phyloP scores from a whole-genome alignment of 2,797 vertebrate genomes.

The Anabas testudineus region DNA sequence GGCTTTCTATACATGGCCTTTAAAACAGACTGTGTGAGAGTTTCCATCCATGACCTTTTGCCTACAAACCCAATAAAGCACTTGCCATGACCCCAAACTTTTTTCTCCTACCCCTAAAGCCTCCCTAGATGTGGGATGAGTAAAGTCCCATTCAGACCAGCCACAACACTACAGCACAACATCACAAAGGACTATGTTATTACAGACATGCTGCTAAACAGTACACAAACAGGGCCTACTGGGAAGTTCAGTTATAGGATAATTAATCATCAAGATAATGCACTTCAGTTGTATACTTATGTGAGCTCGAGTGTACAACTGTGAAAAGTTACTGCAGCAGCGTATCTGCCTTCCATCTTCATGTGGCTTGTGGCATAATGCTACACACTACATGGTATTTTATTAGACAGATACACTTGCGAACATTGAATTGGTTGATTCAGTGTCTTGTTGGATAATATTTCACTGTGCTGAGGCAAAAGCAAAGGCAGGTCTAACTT shows the following conservation, averaged over 20 bases:
- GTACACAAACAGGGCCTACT: constrained; percentile 18
- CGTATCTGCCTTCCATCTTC: neutral
- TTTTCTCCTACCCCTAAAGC: constrained; percentile 35
- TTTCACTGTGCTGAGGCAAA: neutral
- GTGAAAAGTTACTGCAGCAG: neutral
- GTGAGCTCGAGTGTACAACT: neutral
- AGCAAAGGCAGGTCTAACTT: neutral
- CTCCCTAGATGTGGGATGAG: constrained; percentile 18
- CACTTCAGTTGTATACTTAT: constrained; percentile 29
- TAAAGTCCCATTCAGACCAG: constrained; percentile 4
- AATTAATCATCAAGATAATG: constrained; percentile 32
- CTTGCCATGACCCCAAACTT: constrained; percentile 45
- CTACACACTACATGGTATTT: neutral
- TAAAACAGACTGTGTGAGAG: constrained; percentile 57
- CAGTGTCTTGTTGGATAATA: neutral
- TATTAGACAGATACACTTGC: neutral
- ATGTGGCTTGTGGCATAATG: neutral
- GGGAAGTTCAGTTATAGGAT: constrained; percentile 23
- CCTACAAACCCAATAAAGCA: constrained; percentile 63
- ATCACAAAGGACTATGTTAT: constrained; percentile 6
- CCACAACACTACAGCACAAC: constrained; percentile 10
- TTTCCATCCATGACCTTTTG: constrained; percentile 64
- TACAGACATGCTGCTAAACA: neutral
- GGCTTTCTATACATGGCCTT: constrained; percentile 68
- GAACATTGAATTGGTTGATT: constrained; percentile 4